Evolutionary conservation across 2,888 invertebrate species (phyloP).

Genomic region (Stramonita haemastoma): DNA sequence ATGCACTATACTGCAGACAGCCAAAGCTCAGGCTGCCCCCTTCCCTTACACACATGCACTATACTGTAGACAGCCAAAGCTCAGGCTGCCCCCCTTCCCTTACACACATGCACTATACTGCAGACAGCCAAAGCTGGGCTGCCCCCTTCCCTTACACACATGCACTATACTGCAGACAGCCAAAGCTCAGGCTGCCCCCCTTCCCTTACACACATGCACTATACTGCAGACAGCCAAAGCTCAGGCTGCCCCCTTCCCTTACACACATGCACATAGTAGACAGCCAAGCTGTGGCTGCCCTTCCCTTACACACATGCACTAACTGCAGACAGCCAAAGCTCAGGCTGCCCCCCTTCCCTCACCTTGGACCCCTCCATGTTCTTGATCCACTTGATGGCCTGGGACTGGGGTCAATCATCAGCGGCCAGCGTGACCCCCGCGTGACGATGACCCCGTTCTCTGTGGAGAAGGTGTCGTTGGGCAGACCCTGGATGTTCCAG

Average conservation of each 20-base stretch:
- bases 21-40: too few relatives aligned
- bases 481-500: constrained; percentile 93
- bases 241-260: background rate
- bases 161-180: too few relatives aligned
- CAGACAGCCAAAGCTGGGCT: background rate
- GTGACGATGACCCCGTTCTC: constrained; percentile 94
- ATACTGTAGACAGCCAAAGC: background rate
- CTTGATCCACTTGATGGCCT: constrained; percentile 92
- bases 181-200: too few relatives aligned
- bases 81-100: background rate
- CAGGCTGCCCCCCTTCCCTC: background rate
- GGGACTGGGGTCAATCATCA: constrained; percentile 93
- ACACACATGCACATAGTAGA: too few relatives aligned
- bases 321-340: background rate
- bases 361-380: constrained; percentile 81
- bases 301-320: too few relatives aligned
- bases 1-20: too few relatives aligned
- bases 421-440: constrained; percentile 88
- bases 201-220: too few relatives aligned
- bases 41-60: too few relatives aligned
- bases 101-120: too few relatives aligned
- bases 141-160: constrained; percentile 45
- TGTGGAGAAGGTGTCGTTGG: constrained; percentile 91
- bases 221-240: background rate
- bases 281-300: too few relatives aligned